phyloP scores from a whole-genome alignment of 2,797 vertebrate species.

The Crax fasciolata region DNA sequence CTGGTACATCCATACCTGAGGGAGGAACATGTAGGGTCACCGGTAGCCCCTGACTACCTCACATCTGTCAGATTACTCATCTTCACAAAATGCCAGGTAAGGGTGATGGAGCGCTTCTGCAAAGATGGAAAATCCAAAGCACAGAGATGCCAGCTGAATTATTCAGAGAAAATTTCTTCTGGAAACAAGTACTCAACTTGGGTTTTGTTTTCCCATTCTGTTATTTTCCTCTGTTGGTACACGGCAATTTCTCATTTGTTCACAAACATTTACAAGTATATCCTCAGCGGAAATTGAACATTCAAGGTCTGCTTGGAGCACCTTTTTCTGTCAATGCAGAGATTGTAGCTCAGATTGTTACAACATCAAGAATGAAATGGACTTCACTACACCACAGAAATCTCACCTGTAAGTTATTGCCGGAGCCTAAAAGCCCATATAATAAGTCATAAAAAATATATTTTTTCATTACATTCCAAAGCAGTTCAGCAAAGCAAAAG shows the following conservation, averaged over 20 bases:
- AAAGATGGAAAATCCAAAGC: background rate
- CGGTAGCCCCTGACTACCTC: background rate
- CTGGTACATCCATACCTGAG: background rate
- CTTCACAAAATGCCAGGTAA: background rate
- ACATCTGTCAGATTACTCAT: background rate
- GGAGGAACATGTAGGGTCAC: background rate
- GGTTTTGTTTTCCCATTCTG: background rate
- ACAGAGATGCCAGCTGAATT: background rate
- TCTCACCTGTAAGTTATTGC: background rate
- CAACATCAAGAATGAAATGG: background rate
- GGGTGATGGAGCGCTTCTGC: background rate
- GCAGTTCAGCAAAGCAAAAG: background rate
- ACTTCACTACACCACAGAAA: background rate
- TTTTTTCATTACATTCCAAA: background rate
- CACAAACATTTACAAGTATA: background rate
- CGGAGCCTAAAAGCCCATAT: background rate
- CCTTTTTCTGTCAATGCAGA: background rate
- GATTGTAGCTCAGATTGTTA: background rate
- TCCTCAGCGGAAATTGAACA: background rate
- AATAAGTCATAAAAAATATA: background rate
- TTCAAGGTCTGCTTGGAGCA: background rate
- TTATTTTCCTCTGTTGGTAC: background rate
- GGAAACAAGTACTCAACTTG: background rate
- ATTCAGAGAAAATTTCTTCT: background rate
- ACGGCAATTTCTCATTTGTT: background rate